Base-by-base conservation (phyloP, 1,140 invertebrate genomes). In the Panonychus citri region DNA sequence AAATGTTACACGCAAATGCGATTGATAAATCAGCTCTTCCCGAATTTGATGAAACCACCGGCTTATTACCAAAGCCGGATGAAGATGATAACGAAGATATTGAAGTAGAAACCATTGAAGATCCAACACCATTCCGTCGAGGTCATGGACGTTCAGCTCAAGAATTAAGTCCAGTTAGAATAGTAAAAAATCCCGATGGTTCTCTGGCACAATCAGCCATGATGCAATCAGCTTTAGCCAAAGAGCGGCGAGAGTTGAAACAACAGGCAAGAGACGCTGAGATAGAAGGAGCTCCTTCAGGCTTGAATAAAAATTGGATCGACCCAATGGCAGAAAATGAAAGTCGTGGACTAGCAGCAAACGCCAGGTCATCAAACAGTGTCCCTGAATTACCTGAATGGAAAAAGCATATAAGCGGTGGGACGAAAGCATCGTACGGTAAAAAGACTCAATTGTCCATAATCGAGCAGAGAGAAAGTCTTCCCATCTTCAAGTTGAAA, bases 151-250 rank as follows among this genome's bases (percentile, higher is more conserved):
- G 85, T 0, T 66, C 62, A 24, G 48, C 89, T 1, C 81, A 90
- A 58, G 93, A 98, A 66, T 72, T 99, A 0, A 93, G 88, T 64
- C 95, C 95, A 2, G 78, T 83, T 4, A 77, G 95, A 64, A 98
- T 99, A 62, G 91, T 99, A 0, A 99, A 99, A 72, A 99, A 99
- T 75, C 95, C 94, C 12, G 90, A 96, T 73, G 95, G 95, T 0
- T 94, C 89, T 0, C 70, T 99, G 19, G 93, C 93, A 0, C 95
- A 80, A 66, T 89, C 95, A 1, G 95, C 95, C 1, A 95, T 98
- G 87, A 99, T 98, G 93, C 94, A 98, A 68, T 88, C 83, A 50
- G 94, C 94, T 1, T 67, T 99, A 10, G 85, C 94, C 0, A 99
- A 99, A 68, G 94, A 99, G 68, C 72, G 95, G 50, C 71, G 94